A percentile compares a stretch with the other conserved stretches of the same genome.
Evolutionary conservation across 2,797 vertebrate species (phyloP).

Genomic region (Margarornis squamiger): DNA sequence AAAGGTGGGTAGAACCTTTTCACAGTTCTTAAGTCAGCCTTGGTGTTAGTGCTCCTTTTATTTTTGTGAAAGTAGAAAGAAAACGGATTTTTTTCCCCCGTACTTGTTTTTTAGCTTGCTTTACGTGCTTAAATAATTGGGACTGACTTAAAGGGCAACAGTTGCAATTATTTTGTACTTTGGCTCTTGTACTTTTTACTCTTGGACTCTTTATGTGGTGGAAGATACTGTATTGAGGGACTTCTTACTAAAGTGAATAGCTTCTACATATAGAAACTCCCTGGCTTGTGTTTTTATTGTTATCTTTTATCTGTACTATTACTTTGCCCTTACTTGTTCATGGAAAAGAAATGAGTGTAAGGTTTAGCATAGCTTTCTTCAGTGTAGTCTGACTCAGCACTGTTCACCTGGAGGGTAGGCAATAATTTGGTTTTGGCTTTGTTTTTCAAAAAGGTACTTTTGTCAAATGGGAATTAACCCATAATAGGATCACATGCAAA

Average conservation of each 20-base stretch:
- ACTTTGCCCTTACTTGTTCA: constrained; percentile 33
- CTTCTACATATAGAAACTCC: constrained; percentile 11
- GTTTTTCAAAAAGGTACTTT: neutral
- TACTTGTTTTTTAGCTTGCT: neutral
- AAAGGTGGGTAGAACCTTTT: neutral
- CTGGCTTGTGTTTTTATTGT: neutral
- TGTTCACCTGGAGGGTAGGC: constrained; percentile 3
- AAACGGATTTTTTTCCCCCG: neutral
- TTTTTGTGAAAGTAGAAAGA: neutral
- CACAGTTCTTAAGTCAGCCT: neutral
- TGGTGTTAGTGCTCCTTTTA: neutral
- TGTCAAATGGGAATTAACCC: neutral
- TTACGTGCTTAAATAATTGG: neutral
- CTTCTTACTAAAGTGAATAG: neutral
- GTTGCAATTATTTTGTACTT: neutral
- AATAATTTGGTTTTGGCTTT: neutral
- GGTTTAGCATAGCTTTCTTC: neutral
- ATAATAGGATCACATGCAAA: neutral
- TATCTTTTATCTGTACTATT: neutral
- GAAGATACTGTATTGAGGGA: neutral
- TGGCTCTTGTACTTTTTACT: neutral
- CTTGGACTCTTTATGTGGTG: neutral
- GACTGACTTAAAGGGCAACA: neutral
- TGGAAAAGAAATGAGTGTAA: neutral
- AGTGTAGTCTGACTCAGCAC: neutral